Percentiles rank a stretch among this genome's conserved stretches.
Evolutionary conservation across 2,797 vertebrate species (phyloP).

Genomic region (Enteromius anoplus): DNA sequence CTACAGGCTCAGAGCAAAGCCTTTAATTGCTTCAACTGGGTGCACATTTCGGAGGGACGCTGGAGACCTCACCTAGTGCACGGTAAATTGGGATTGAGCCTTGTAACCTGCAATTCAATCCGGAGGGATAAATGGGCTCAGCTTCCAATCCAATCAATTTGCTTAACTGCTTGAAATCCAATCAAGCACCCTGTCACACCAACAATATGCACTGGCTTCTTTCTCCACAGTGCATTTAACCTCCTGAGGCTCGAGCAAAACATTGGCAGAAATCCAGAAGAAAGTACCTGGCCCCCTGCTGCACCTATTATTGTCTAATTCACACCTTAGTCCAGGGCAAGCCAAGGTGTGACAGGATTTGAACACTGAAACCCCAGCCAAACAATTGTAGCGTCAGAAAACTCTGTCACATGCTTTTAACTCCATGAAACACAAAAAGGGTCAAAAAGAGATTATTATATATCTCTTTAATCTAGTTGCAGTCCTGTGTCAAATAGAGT

Average conservation of each 20-base stretch:
- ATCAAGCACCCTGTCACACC: conserved; percentile 77
- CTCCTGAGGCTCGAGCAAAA: conserved; percentile 64
- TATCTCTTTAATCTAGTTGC: background rate
- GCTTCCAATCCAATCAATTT: conserved; percentile 75
- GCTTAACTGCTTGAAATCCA: conserved; percentile 82
- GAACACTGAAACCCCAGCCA: background rate
- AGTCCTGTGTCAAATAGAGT: background rate
- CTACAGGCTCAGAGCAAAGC: conserved; percentile 57
- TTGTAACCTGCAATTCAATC: conserved; percentile 70
- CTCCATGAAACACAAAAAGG: background rate
- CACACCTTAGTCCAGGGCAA: conserved; percentile 26
- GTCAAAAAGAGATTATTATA: background rate
- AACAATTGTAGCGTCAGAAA: background rate
- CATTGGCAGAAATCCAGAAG: conserved; percentile 75
- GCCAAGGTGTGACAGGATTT: conserved; percentile 10
- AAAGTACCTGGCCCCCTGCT: conserved; percentile 75
- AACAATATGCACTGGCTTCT: conserved; percentile 68
- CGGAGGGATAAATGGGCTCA: conserved; percentile 73
- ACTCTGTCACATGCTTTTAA: background rate
- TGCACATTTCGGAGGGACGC: conserved; percentile 48
- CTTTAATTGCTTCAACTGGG: conserved; percentile 65
- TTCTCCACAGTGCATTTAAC: conserved; percentile 42
- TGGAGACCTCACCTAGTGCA: conserved; percentile 67
- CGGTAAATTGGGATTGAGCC: conserved; percentile 73
- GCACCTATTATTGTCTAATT: conserved; percentile 69